phyloP scores from a whole-genome alignment of 2,113 vertebrate genomes.

The Galemys pyrenaicus region DNA sequence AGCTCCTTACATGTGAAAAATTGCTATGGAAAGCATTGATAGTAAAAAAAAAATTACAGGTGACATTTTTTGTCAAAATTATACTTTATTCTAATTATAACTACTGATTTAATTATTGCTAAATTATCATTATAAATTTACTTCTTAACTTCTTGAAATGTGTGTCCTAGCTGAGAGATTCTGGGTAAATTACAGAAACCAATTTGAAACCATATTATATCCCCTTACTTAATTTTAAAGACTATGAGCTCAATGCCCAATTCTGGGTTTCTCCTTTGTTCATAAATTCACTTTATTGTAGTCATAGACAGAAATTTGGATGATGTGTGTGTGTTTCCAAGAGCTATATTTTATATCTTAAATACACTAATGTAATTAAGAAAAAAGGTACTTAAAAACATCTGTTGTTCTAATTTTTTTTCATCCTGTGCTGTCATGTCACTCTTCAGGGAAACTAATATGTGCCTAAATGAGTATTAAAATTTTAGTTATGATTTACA shows the following conservation, averaged over 20 bases:
- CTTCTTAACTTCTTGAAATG: slow-evolving; percentile 60
- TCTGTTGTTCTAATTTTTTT: slow-evolving; percentile 56
- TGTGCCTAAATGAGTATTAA: slow-evolving; percentile 30
- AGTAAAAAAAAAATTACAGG: slow-evolving; percentile 71
- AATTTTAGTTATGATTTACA: slow-evolving; percentile 52
- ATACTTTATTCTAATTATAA: slow-evolving; percentile 50
- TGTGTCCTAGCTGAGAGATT: not conserved
- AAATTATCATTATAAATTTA: slow-evolving; percentile 53
- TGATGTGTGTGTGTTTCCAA: not conserved
- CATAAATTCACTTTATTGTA: slow-evolving; percentile 45
- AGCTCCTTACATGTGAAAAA: slow-evolving; percentile 59
- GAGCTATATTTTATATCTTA: slow-evolving; percentile 46
- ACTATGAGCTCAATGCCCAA: slow-evolving; percentile 38
- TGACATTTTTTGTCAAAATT: slow-evolving; percentile 78
- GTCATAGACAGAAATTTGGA: slow-evolving; percentile 64
- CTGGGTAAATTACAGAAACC: not conserved
- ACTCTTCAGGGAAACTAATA: slow-evolving; percentile 53
- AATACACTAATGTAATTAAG: slow-evolving; percentile 32
- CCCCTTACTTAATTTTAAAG: not conserved
- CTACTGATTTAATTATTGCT: slow-evolving; percentile 54
- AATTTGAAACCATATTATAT: slow-evolving; percentile 21
- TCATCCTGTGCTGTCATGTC: not conserved
- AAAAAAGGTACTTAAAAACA: slow-evolving; percentile 60
- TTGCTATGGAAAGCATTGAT: slow-evolving; percentile 33
- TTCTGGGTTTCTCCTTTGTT: slow-evolving; percentile 2